Percentiles rank a stretch among this genome's conserved stretches.
Evolutionary conservation across 1,140 invertebrate genomes (phyloP).

Genomic region (Temnothorax nylanderi): DNA sequence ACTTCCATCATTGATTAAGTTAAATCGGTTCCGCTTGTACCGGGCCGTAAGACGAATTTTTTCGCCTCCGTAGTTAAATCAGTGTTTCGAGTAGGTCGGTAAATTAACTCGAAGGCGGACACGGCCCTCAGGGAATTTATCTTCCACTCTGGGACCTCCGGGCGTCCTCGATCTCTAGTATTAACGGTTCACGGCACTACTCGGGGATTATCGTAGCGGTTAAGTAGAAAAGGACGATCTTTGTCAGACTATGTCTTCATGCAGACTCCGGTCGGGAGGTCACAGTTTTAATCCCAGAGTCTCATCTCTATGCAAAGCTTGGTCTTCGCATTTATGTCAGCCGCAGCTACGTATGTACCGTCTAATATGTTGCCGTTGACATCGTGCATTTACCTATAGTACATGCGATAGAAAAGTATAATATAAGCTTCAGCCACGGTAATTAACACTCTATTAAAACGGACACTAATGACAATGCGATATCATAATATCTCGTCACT

Average conservation of each 20-base stretch:
- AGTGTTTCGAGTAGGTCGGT: constrained; percentile 22
- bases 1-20: constrained; percentile 49
- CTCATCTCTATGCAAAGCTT: constrained; percentile 73
- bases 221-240: constrained; percentile 54
- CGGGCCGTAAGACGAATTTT: constrained; percentile 15
- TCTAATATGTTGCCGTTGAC: constrained; percentile 63
- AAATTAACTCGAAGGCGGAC: constrained; percentile 50
- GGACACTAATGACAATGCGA: neutral
- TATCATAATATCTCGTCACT: neutral
- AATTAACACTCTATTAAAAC: constrained; percentile 2
- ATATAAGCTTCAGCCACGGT: neutral
- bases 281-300: constrained; percentile 70
- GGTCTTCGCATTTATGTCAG: constrained; percentile 32
- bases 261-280: constrained; percentile 18
- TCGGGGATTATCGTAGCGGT: constrained; percentile 27
- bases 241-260: constrained; percentile 13
- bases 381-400: constrained; percentile 16
- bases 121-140: constrained; percentile 49
- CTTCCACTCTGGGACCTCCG: constrained; percentile 35
- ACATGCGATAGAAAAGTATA: neutral
- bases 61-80: constrained; percentile 18
- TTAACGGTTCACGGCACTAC: constrained; percentile 47
- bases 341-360: constrained; percentile 48
- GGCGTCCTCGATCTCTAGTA: constrained; percentile 41
- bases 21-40: neutral